These are phyloP conservation scores for Ceuthmochares aereus DNA, from an alignment of 2,113 vertebrate genomes.

Conservation along the genomic window DNA sequence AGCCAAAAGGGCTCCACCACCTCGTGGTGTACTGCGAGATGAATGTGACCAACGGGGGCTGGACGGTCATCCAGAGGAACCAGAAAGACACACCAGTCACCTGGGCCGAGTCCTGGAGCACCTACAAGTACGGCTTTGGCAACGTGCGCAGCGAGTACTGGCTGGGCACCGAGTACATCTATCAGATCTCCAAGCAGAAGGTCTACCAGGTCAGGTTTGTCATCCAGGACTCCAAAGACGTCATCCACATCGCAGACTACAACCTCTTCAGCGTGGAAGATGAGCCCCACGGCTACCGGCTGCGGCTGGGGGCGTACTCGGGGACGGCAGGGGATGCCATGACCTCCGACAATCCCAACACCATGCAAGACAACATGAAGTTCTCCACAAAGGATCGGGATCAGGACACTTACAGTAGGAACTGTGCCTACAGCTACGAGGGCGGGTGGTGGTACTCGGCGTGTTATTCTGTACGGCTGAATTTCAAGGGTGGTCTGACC, in stretches of 20 bases:
- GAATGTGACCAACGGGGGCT: conserved; percentile 21
- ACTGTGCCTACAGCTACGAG: conserved; percentile 64
- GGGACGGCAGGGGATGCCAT: conserved; percentile 64
- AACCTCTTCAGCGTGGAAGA: conserved; percentile 59
- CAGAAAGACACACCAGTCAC: background rate
- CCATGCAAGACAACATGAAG: conserved; percentile 73
- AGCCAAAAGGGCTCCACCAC: conserved; percentile 51
- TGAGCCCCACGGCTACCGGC: conserved; percentile 47
- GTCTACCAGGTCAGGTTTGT: conserved; percentile 64
- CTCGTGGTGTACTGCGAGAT: conserved; percentile 65
- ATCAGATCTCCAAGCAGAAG: conserved; percentile 54
- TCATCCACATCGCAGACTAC: conserved; percentile 17
- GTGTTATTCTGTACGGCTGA: conserved; percentile 55
- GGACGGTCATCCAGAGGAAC: conserved; percentile 73
- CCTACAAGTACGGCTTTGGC: conserved; percentile 69
- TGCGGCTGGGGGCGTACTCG: conserved; percentile 56
- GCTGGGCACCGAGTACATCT: conserved; percentile 71
- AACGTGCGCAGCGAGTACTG: conserved; percentile 37
- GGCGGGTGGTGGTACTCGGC: conserved; percentile 68
- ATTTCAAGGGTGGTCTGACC: conserved; percentile 43
- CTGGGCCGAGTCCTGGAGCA: conserved; percentile 70
- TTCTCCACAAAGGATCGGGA: conserved; percentile 69
- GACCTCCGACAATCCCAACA: conserved; percentile 56
- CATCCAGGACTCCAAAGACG: conserved; percentile 8
- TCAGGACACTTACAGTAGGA: conserved; percentile 64